Conservation (phyloP, 2,797 vertebrate genomes). For the Podarcis siculus region DNA sequence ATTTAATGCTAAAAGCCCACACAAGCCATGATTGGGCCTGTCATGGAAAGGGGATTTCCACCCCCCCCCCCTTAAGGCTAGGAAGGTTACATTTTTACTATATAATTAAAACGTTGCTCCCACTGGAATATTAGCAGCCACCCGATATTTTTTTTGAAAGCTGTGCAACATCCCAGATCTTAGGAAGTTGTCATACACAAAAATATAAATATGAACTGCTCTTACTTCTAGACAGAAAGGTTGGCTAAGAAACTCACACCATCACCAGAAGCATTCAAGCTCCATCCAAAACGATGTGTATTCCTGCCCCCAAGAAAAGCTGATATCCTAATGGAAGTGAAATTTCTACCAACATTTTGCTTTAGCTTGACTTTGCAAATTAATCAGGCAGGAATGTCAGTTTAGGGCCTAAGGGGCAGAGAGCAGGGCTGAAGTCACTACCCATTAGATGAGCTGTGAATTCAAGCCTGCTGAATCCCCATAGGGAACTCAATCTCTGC, state of each 20-base stretch:
- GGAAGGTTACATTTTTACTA: slow-evolving; percentile 10
- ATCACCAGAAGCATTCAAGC: background rate
- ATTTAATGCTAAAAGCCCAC: slow-evolving; percentile 12
- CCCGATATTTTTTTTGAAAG: slow-evolving; percentile 15
- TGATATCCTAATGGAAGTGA: background rate
- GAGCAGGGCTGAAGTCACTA: no score
- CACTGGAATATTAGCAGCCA: slow-evolving; percentile 23
- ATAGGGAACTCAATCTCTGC: no score
- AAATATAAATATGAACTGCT: background rate
- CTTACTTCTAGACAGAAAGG: background rate
- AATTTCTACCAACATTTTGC: background rate
- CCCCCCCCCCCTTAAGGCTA: background rate
- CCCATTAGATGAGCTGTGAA: no score
- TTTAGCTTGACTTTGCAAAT: background rate
- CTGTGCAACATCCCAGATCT: slow-evolving; percentile 2
- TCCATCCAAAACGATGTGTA: background rate
- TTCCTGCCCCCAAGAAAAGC: background rate
- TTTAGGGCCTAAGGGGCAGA: background rate
- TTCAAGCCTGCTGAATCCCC: no score
- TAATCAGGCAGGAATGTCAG: background rate
- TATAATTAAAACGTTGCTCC: slow-evolving; percentile 38
- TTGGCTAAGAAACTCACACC: background rate
- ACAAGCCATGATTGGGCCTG: background rate
- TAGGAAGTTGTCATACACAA: background rate
- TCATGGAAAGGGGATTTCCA: background rate